phyloP scores from a whole-genome alignment of 2,888 invertebrate genomes.

The Germaria angustata region DNA sequence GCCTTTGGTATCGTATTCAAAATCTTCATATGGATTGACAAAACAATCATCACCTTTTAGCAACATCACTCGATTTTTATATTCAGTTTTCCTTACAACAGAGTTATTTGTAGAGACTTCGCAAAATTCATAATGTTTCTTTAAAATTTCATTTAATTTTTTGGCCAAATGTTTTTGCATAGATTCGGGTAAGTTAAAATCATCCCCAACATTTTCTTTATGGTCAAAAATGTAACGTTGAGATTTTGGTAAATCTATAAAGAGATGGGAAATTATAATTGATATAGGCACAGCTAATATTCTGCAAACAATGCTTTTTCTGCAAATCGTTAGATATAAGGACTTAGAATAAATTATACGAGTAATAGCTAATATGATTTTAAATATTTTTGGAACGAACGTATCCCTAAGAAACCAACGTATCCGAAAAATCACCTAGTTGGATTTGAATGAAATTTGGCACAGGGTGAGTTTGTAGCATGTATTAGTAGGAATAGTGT shows the following conservation, averaged over 20 bases:
- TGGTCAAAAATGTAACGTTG: slow-evolving; percentile 71
- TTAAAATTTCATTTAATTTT: slow-evolving; percentile 70
- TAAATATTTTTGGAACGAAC: too few species aligned
- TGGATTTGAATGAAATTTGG: too few species aligned
- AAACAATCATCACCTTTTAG: slow-evolving; percentile 71
- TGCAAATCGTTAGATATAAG: too few species aligned
- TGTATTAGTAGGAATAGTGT: too few species aligned
- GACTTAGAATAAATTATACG: too few species aligned
- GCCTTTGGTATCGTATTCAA: slow-evolving; percentile 69
- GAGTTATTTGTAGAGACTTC: not conserved
- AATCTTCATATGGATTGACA: slow-evolving; percentile 71
- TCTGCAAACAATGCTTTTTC: too few species aligned
- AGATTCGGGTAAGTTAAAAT: slow-evolving; percentile 71
- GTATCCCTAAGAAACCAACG: too few species aligned
- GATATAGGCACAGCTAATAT: too few species aligned
- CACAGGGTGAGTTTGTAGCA: too few species aligned
- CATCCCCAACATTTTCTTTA: slow-evolving; percentile 52
- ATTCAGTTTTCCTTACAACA: slow-evolving; percentile 4
- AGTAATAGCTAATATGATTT: too few species aligned
- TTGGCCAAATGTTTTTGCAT: slow-evolving; percentile 73
- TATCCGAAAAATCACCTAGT: too few species aligned
- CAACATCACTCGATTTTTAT: slow-evolving; percentile 69
- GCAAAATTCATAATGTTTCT: slow-evolving; percentile 71
- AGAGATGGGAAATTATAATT: not conserved
- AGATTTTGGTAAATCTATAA: slow-evolving; percentile 66